These are phyloP conservation scores for Himantopus leucocephalus DNA, from an alignment of 2,113 vertebrate species.

Conservation along the genomic window DNA sequence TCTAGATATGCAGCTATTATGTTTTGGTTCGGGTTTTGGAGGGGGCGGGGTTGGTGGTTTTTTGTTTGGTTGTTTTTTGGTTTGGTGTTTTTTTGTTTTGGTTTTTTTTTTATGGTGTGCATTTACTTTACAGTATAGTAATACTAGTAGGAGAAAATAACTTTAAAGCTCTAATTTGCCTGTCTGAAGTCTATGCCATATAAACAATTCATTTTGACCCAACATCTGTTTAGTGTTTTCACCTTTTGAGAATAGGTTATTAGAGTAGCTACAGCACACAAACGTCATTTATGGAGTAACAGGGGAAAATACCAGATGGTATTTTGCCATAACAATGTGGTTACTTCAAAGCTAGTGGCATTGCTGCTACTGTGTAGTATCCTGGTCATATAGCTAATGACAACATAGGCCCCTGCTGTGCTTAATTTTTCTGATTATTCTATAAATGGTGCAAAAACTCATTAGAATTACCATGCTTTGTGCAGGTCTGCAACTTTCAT, in stretches of 20 bases:
- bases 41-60: too few relatives aligned
- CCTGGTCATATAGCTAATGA: background rate
- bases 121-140: background rate
- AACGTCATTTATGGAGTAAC: background rate
- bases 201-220: background rate
- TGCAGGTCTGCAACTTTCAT: background rate
- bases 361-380: background rate
- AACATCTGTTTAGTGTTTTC: slow-evolving; percentile 43
- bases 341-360: background rate
- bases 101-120: background rate
- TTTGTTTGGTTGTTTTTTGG: background rate
- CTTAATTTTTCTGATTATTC: background rate
- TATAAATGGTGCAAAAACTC: background rate
- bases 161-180: background rate
- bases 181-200: background rate
- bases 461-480: background rate
- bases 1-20: background rate
- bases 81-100: background rate
- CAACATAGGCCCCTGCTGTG: background rate
- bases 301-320: background rate
- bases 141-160: background rate
- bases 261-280: background rate
- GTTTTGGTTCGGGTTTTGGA: background rate
- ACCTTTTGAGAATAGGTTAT: background rate
- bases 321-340: background rate